Percentiles rank a stretch among this genome's conserved stretches.
phyloP scores from a whole-genome alignment of 2,113 vertebrate species.

The Seriola quinqueradiata region DNA sequence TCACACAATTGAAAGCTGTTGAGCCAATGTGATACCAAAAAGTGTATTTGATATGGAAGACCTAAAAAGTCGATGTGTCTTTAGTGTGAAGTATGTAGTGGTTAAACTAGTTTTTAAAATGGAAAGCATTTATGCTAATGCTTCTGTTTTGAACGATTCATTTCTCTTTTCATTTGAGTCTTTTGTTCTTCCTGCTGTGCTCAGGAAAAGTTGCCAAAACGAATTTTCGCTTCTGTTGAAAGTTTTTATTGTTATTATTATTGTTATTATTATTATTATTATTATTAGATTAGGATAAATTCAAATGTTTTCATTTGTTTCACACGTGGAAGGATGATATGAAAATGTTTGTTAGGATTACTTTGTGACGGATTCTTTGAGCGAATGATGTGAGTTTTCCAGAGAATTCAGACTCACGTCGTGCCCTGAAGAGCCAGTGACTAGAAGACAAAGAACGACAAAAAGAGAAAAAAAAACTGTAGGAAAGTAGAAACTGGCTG shows the following conservation, averaged over 20 bases:
- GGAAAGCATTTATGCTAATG: constrained; percentile 37
- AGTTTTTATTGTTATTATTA: constrained; percentile 47
- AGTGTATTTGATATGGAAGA: constrained; percentile 65
- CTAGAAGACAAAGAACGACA: constrained; percentile 54
- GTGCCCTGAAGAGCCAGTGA: constrained; percentile 10
- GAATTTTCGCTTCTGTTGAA: constrained; percentile 69
- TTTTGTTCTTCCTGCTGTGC: constrained; percentile 54
- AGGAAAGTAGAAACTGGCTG: constrained; percentile 74
- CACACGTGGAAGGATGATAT: constrained; percentile 54
- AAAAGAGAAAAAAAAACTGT: constrained; percentile 51
- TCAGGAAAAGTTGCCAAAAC: constrained; percentile 60
- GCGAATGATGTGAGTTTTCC: constrained; percentile 36
- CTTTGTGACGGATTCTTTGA: constrained; percentile 32
- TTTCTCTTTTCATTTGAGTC: constrained; percentile 61
- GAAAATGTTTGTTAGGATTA: constrained; percentile 62
- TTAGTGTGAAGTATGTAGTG: constrained; percentile 69
- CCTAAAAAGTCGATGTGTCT: constrained; percentile 48
- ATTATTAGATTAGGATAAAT: constrained; percentile 45
- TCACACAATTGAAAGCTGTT: constrained; percentile 48
- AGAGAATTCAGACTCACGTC: constrained; percentile 19
- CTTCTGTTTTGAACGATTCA: constrained; percentile 69
- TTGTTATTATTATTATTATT: constrained; percentile 68
- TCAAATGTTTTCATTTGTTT: constrained; percentile 48
- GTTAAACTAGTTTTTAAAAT: constrained; percentile 64
- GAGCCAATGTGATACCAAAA: constrained; percentile 74